phyloP scores from a whole-genome alignment of 1,140 invertebrate genomes.

The Solenopsis invicta region DNA sequence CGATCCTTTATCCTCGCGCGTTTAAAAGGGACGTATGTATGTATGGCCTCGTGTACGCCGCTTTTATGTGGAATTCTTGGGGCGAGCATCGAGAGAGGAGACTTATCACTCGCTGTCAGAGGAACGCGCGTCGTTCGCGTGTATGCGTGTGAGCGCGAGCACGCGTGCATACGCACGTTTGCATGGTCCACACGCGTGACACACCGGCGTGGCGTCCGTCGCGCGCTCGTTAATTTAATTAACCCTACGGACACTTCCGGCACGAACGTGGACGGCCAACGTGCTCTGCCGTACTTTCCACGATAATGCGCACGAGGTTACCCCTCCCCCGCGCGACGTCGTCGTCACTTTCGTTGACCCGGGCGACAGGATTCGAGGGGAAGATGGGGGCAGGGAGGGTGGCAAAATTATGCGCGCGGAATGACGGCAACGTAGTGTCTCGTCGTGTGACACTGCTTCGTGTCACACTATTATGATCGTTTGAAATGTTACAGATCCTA shows the following conservation, averaged over 20 bases:
- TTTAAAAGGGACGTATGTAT: slow-evolving; percentile 66
- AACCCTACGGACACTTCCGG: slow-evolving; percentile 76
- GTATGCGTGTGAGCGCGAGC: neutral
- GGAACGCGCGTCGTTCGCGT: slow-evolving; percentile 18
- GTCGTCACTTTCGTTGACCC: slow-evolving; percentile 49
- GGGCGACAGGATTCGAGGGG: neutral
- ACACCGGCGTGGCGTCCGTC: slow-evolving; percentile 2
- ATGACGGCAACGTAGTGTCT: slow-evolving; percentile 27
- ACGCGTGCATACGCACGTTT: slow-evolving; percentile 2
- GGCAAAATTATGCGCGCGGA: slow-evolving; percentile 27
- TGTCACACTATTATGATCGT: neutral
- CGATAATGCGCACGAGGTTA: slow-evolving; percentile 41
- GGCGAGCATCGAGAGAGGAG: slow-evolving; percentile 44
- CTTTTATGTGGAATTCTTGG: slow-evolving; percentile 61
- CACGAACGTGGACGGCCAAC: slow-evolving; percentile 57
- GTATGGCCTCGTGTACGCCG: slow-evolving; percentile 57
- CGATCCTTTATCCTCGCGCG: slow-evolving; percentile 66
- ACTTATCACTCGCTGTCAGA: slow-evolving; percentile 62
- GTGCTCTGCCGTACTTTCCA: slow-evolving; percentile 60
- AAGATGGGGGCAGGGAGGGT: neutral
- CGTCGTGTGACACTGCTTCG: slow-evolving; percentile 28
- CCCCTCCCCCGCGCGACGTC: neutral
- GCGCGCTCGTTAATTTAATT: slow-evolving; percentile 75
- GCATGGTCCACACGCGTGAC: slow-evolving; percentile 6
- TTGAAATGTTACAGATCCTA: neutral